These are phyloP conservation scores for Sebastiscus albofasciatus DNA, from an alignment of 2,797 vertebrate species.

Conservation along the genomic window DNA sequence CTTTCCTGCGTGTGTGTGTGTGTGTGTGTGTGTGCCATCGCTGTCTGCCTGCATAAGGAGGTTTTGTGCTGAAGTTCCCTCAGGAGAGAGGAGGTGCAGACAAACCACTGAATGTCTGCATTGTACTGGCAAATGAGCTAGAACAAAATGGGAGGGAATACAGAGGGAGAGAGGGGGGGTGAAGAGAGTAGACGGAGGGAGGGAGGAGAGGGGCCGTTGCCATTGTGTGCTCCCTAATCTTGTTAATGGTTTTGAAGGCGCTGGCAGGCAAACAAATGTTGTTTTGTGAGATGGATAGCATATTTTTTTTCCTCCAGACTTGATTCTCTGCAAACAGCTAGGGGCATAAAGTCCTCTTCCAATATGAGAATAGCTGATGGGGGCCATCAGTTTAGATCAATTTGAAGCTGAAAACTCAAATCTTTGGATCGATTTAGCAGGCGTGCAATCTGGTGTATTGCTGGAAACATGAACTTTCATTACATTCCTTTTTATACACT, in stretches of 20 bases:
- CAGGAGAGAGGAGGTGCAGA: slow-evolving; percentile 64
- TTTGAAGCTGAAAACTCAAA: slow-evolving; percentile 29
- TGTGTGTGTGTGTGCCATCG: not conserved
- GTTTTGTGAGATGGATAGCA: slow-evolving; percentile 74
- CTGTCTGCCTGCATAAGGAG: slow-evolving; percentile 48
- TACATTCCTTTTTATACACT: slow-evolving; percentile 10
- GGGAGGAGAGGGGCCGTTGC: slow-evolving; percentile 58
- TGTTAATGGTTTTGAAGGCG: slow-evolving; percentile 79
- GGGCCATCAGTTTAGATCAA: slow-evolving; percentile 26
- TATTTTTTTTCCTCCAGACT: slow-evolving; percentile 61
- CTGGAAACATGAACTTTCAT: slow-evolving; percentile 8
- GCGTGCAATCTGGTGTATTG: not conserved
- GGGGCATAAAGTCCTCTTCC: slow-evolving; percentile 32
- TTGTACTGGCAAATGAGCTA: slow-evolving; percentile 87
- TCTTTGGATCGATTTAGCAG: slow-evolving; percentile 28
- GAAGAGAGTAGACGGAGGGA: slow-evolving; percentile 31
- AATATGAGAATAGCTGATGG: slow-evolving; percentile 27
- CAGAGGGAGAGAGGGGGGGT: not conserved
- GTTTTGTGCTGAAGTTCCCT: slow-evolving; percentile 54
- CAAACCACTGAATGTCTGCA: slow-evolving; percentile 75
- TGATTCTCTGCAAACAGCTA: slow-evolving; percentile 45
- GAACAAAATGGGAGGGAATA: slow-evolving; percentile 77
- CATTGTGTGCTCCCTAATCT: slow-evolving; percentile 80
- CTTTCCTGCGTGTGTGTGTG: not conserved
- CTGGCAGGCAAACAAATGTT: slow-evolving; percentile 79